Evolutionary conservation across 2,113 vertebrate genomes (phyloP).

Genomic region (Sinocyclocheilus anophthalmus): DNA sequence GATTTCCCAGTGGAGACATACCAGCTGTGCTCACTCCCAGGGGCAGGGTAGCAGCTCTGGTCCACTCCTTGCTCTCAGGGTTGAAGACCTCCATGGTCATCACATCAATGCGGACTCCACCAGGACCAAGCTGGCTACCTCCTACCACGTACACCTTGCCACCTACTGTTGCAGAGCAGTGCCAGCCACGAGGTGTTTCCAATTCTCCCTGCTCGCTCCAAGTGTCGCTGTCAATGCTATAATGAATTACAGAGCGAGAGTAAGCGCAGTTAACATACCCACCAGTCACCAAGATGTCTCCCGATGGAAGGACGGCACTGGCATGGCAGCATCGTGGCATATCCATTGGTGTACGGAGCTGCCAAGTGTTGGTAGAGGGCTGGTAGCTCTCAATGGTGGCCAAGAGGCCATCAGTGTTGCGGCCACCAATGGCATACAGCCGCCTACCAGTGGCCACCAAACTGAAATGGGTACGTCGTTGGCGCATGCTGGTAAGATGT

Average conservation of each 20-base stretch:
- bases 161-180: slow-evolving; percentile 71
- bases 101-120: slow-evolving; percentile 80
- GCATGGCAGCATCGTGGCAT: slow-evolving; percentile 83
- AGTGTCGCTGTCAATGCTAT: slow-evolving; percentile 69
- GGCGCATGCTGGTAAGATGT: slow-evolving; percentile 82
- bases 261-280: slow-evolving; percentile 84
- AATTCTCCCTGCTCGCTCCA: slow-evolving; percentile 75
- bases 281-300: slow-evolving; percentile 79
- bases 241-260: slow-evolving; percentile 76
- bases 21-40: slow-evolving; percentile 82
- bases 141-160: slow-evolving; percentile 78
- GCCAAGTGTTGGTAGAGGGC: slow-evolving; percentile 82
- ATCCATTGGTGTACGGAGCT: slow-evolving; percentile 78
- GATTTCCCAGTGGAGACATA: slow-evolving; percentile 70
- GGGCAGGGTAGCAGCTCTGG: slow-evolving; percentile 70
- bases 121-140: slow-evolving; percentile 80
- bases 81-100: slow-evolving; percentile 77
- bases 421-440: slow-evolving; percentile 80
- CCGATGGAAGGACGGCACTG: slow-evolving; percentile 71
- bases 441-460: slow-evolving; percentile 77
- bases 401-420: slow-evolving; percentile 77
- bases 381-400: slow-evolving; percentile 81
- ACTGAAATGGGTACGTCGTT: slow-evolving; percentile 84
- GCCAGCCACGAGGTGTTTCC: slow-evolving; percentile 81
- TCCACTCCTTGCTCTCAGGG: slow-evolving; percentile 71